Base-by-base conservation (phyloP, 2,113 vertebrate genomes). In the Axis porcinus region DNA sequence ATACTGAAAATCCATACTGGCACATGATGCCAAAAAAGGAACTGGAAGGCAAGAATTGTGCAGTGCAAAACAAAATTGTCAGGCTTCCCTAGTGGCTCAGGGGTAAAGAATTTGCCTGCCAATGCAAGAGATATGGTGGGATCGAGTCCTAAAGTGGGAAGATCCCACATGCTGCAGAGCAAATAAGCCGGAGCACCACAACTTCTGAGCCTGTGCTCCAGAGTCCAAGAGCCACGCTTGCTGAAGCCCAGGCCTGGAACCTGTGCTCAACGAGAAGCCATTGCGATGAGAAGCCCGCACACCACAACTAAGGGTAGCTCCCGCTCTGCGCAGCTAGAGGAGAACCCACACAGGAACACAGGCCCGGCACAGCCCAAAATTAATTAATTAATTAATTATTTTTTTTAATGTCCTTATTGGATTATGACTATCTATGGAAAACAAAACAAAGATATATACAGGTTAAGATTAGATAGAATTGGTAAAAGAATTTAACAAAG, bases 251-350 rank as follows among this genome's bases (percentile, higher is more conserved):
- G 6, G 36, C 11, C 36, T 40, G 33, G 64, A 70, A 9, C 17
- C 9, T 4, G 62, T 7, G 1, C 62, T 17, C 62, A 64, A 0
- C 1, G 0, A 36, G n/a, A 21, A 36, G 64, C 64, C 64, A 0
- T 17, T 5, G n/a, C n/a, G 36, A 19, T 36, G 64, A 70, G 64
- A 36, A 5, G n/a, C 64, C n/a, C 21, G 3, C 67, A 23, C n/a
- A 36, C 17, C 64, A 3, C 67, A 23, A 5, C 67, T 36, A 12
- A 12, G n/a, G 6, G n/a, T 21, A 23, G n/a, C 64, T 21, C 64
- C 17, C 0, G 4, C 4, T 21, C 17, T 70, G 33, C 10, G 64
- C 64, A 70, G n/a, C n/a, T 17, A 21, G 17, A 21, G 17, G 17
- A 36, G 36, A 36, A 12, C 19, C n/a, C 67, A 23, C 0, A 12